Evolutionary conservation across 2,888 invertebrate genomes (phyloP), one percentile per base, ranked within the genome.

Genomic region (Schrankia costaestrigalis): DNA sequence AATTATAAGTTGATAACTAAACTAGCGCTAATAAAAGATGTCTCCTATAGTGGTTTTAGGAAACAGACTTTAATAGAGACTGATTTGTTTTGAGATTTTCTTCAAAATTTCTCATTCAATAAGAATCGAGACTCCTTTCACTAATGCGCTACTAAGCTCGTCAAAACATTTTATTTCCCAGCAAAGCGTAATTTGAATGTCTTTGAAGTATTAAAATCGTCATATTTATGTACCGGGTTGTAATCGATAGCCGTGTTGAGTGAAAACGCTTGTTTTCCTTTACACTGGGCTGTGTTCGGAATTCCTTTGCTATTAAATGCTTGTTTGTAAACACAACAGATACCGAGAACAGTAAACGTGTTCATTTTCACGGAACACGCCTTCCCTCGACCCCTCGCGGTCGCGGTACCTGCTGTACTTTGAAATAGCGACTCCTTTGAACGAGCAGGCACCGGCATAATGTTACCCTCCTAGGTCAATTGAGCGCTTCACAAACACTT

Each of bases 291-390:
- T 50, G 48, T 82, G 82, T 79, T 83, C 80, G 69, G 67, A 76
- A 85, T 82, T 82, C 79, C 65, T 71, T 58, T 61, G 73, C 78
- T 81, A 80, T 81, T 83, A 80, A 78, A 76, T 63, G 69, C 60
- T 63, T 81, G 77, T 83, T 84, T 82, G 76, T 82, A 82, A 78
- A 82, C 76, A 82, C 48, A 50, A 47, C 51, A 64, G 75, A 75
- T 73, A 76, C 62, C 56, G 62, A 54, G 60, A 53, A 70, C 61
- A 50, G 59, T 57, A 48, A 60, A 63, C 56, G 58, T 61, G 63
- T 63, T 65, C 72, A 65, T 75, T 77, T 84, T 71, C 80, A 71
- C 57, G 62, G 74, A 80, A 79, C 63, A 56, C 58, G 54, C 64
- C 56, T 63, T 69, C 61, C 65, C 45, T 52, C 64, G 64, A 66